Conservation (phyloP, 2,113 vertebrate species). For the Ophiodon elongatus region DNA sequence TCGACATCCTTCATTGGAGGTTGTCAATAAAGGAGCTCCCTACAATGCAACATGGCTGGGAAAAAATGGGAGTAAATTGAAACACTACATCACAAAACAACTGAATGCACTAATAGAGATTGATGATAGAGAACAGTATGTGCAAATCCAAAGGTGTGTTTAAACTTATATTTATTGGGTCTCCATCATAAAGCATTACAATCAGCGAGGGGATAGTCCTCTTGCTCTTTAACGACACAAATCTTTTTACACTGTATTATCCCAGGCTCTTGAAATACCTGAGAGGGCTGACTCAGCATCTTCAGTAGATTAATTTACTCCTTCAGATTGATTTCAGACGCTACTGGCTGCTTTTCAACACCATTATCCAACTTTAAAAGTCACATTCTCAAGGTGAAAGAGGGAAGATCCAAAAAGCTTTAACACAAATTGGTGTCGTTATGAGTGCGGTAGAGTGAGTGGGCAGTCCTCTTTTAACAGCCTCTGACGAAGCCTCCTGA, state of each 20-base stretch:
- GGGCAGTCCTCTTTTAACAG: slow-evolving; percentile 43
- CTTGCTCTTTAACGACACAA: not conserved
- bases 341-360: slow-evolving; percentile 67
- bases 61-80: slow-evolving; percentile 2
- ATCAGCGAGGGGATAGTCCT: not conserved
- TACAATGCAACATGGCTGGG: not conserved
- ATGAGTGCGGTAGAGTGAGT: slow-evolving; percentile 37
- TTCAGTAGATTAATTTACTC: slow-evolving; percentile 31
- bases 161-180: not conserved
- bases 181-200: not conserved
- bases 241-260: not conserved
- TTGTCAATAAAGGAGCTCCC: slow-evolving; percentile 13
- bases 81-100: not conserved
- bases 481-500: slow-evolving; percentile 41
- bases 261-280: slow-evolving; percentile 2
- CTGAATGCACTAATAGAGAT: not conserved
- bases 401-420: slow-evolving; percentile 58
- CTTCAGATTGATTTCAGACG: slow-evolving; percentile 38
- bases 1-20: slow-evolving; percentile 1
- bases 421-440: slow-evolving; percentile 71
- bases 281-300: slow-evolving; percentile 35
- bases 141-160: not conserved
- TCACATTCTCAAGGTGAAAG: slow-evolving; percentile 69
- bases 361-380: slow-evolving; percentile 45
- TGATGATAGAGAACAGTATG: slow-evolving; percentile 4